Evolutionary conservation across 1,140 invertebrate genomes (phyloP).

Genomic region (Leptopilina clavipes): DNA sequence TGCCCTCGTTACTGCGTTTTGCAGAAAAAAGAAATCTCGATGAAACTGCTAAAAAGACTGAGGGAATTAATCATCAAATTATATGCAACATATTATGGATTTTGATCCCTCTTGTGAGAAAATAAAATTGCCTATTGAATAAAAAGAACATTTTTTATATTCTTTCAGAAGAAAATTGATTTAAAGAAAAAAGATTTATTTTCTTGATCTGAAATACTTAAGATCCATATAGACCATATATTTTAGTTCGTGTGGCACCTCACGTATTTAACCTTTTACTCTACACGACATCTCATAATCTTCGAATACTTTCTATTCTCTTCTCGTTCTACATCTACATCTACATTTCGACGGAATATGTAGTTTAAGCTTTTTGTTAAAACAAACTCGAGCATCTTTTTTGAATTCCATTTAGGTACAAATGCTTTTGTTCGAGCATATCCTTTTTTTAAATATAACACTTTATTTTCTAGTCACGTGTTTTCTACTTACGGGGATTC

Average conservation of each 20-base stretch:
- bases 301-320: conserved; percentile 12
- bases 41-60: neutral
- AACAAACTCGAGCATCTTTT: conserved; percentile 15
- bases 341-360: conserved; percentile 3
- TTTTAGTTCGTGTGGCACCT: neutral
- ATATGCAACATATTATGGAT: neutral
- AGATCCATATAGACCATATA: conserved; percentile 8
- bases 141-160: too few species aligned
- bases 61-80: neutral
- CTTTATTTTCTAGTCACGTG: conserved; percentile 3
- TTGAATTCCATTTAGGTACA: conserved; percentile 1
- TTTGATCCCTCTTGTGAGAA: neutral
- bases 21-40: neutral
- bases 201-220: neutral
- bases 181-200: neutral
- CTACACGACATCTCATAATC: neutral
- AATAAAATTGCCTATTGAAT: too few species aligned
- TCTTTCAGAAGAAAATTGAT: neutral
- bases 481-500: neutral
- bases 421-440: neutral
- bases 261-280: conserved; percentile 16
- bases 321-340: conserved; percentile 19
- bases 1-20: conserved; percentile 3
- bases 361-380: neutral
- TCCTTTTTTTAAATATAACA: neutral